phyloP scores from a whole-genome alignment of 2,888 invertebrate genomes.

The Mythimna lalbum region DNA sequence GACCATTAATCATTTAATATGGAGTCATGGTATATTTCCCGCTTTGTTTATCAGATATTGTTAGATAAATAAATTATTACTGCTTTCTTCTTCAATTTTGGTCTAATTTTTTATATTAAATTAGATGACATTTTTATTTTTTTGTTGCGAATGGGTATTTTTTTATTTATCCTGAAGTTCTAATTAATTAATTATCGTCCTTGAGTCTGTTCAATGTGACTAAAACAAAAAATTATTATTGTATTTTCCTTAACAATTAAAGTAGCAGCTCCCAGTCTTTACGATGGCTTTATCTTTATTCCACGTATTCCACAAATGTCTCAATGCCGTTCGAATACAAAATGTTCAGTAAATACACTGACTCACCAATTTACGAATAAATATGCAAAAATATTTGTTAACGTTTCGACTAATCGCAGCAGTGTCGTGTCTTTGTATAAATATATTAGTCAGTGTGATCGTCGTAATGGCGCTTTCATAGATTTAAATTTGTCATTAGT shows the following conservation, averaged over 20 bases:
- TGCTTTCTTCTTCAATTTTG: background rate
- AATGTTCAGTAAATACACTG: constrained; percentile 62
- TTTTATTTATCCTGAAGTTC: background rate
- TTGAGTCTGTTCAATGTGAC: background rate
- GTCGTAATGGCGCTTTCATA: constrained; percentile 29
- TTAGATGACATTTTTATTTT: no score
- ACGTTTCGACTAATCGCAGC: constrained; percentile 53
- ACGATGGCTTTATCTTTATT: constrained; percentile 63
- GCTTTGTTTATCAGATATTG: background rate
- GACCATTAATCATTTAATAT: constrained; percentile 13
- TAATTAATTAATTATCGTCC: background rate
- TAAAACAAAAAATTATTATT: background rate
- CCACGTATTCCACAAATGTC: constrained; percentile 60
- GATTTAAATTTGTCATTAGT: background rate
- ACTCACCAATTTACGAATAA: constrained; percentile 68
- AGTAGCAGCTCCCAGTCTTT: background rate
- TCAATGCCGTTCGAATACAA: constrained; percentile 62
- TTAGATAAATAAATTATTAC: background rate
- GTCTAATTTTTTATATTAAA: background rate
- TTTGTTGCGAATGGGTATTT: no score
- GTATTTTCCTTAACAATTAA: constrained; percentile 37
- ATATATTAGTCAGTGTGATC: constrained; percentile 43
- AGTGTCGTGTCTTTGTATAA: constrained; percentile 51
- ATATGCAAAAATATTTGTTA: constrained; percentile 57
- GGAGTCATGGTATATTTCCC: constrained; percentile 6